Percentiles rank a stretch among this genome's conserved stretches.
These are phyloP conservation scores for Andrena hattorfiana DNA, from an alignment of 2,888 invertebrate genomes.

Conservation along the genomic window DNA sequence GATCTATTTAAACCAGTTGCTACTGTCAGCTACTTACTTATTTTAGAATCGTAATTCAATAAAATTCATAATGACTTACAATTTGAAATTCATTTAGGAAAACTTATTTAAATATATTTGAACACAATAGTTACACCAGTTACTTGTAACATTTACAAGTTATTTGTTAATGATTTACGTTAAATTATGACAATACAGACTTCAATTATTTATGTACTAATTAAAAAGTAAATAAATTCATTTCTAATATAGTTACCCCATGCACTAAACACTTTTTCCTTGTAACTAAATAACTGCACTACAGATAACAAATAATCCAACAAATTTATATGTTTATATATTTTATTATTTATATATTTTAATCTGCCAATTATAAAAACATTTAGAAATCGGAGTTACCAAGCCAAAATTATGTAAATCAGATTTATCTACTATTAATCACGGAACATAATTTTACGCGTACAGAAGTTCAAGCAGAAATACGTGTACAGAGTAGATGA, in stretches of 20 bases:
- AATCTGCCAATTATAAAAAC: neutral
- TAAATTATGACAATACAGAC: too few species aligned
- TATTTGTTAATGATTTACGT: too few species aligned
- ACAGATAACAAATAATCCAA: too few species aligned
- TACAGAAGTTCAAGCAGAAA: neutral
- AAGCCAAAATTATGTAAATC: too few species aligned
- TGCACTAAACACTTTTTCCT: neutral
- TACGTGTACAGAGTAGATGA: neutral
- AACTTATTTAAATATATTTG: too few species aligned
- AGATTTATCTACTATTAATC: neutral
- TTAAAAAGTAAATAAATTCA: too few species aligned
- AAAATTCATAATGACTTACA: neutral
- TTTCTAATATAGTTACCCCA: neutral
- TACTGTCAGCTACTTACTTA: neutral
- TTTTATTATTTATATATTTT: too few species aligned
- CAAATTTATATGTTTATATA: too few species aligned
- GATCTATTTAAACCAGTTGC: neutral
- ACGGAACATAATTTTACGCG: neutral
- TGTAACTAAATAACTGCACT: neutral
- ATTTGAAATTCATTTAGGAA: too few species aligned
- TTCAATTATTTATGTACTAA: too few species aligned
- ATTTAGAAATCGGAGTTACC: neutral
- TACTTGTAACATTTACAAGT: too few species aligned
- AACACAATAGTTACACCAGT: too few species aligned
- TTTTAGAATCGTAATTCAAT: neutral